Conservation (phyloP, 2,113 vertebrate species). For the Xiphophorus hellerii region DNA sequence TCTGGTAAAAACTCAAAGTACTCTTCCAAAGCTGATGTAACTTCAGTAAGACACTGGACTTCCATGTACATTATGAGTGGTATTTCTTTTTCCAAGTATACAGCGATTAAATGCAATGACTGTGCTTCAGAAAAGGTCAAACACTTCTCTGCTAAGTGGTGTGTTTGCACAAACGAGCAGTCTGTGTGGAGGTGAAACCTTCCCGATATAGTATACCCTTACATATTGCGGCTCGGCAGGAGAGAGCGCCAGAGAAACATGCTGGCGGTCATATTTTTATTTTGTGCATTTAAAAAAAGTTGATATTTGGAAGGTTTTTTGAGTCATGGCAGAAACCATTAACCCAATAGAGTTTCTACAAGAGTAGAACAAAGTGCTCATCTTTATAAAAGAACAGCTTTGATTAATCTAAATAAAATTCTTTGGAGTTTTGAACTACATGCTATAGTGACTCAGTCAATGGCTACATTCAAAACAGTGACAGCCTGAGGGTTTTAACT, state of each 20-base stretch:
- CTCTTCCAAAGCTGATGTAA: neutral
- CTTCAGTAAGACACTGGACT: neutral
- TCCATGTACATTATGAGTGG: conserved; percentile 2
- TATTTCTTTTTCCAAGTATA: conserved; percentile 29
- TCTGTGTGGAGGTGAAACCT: conserved; percentile 1
- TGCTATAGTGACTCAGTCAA: too few relatives aligned
- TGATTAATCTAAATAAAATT: neutral
- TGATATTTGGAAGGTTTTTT: neutral
- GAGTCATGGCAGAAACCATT: neutral
- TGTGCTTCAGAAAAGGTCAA: conserved; percentile 53
- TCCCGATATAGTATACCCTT: conserved; percentile 1
- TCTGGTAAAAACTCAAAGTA: neutral
- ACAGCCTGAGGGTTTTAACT: too few relatives aligned
- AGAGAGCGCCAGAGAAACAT: neutral
- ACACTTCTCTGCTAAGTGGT: conserved; percentile 33
- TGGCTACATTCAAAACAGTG: too few relatives aligned
- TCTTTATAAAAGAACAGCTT: neutral
- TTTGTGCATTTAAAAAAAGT: too few relatives aligned
- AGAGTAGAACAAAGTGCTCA: too few relatives aligned
- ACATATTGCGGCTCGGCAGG: neutral
- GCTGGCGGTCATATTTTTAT: neutral
- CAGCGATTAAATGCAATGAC: conserved; percentile 32
- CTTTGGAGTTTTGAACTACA: too few relatives aligned
- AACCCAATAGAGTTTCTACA: too few relatives aligned
- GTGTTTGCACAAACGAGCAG: neutral